Base-by-base conservation (phyloP, 2,113 vertebrate genomes). In the Larimichthys polyactis region DNA sequence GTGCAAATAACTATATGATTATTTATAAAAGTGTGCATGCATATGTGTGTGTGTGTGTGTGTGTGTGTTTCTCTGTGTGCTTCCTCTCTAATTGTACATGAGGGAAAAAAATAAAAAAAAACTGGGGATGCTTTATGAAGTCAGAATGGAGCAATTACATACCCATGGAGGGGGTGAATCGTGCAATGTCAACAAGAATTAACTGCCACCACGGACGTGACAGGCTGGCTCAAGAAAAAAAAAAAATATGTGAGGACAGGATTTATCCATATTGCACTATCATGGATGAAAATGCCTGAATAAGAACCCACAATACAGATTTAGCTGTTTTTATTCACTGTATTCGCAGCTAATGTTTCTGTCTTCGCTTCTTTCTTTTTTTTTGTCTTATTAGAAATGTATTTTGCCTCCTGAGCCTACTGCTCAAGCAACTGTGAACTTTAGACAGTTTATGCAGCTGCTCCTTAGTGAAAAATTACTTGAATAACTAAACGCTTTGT, bases 61-160 rank as follows among this genome's bases (percentile, higher is more conserved):
- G 52, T 64, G 15, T 63, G 44, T 85, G 64, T 63, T 20, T 85
- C 63, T 75, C 77, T 78, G 22, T 46, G 46, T 8, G 59, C 48
- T 29, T 40, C 32, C 48, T 82, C 49, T 84, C 49, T 84, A 76
- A 79, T 83, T 81, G 68, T 71, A 46, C n/a, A 44, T 12, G 24
- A 59, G 27, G 8, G n/a, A 86, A 78, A 75, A 67, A 78, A 51
- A 32, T 40, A 86, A 78, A 75, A 27, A 29, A 29, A 78, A 75
- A 74, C 27, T 78, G 46, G 72, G 81, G 36, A 80, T 79, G 81
- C 71, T 66, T 76, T 63, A 82, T 85, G 67, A 78, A 87, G 82
- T 86, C 78, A 82, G 68, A 83, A 78, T 66, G 51, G 74, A 85
- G 81, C 76, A 83, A 86, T 91, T 86, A 92, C 75, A 91, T 82